Evolutionary conservation across 2,888 invertebrate genomes (phyloP).

Genomic region (Bruchidius siliquastri): DNA sequence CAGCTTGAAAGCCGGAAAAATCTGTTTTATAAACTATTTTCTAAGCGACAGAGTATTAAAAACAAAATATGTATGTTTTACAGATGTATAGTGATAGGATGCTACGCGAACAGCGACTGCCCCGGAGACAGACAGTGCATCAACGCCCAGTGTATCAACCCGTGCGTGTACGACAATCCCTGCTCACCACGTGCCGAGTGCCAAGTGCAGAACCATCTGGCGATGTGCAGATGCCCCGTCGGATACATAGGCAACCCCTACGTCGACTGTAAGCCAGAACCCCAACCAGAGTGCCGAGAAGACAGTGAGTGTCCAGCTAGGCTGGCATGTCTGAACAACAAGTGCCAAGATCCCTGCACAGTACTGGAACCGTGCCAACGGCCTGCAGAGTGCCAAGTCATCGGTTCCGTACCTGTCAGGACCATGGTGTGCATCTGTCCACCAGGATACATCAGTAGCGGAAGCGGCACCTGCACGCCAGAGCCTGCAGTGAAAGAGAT

Average conservation of each 20-base stretch:
- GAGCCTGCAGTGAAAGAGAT: constrained; percentile 57
- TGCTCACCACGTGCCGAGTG: constrained; percentile 79
- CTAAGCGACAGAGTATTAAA: too few species aligned
- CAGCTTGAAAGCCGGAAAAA: too few species aligned
- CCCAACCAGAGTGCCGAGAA: constrained; percentile 69
- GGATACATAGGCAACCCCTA: constrained; percentile 78
- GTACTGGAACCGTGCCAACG: constrained; percentile 72
- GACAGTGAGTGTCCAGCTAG: constrained; percentile 79
- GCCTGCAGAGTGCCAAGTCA: constrained; percentile 77
- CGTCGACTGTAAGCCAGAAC: constrained; percentile 70
- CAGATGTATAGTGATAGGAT: constrained; percentile 73
- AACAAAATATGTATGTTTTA: not conserved
- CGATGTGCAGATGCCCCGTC: constrained; percentile 78
- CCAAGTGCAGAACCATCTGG: constrained; percentile 73
- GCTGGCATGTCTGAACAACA: constrained; percentile 74
- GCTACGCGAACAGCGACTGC: constrained; percentile 82
- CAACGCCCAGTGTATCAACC: constrained; percentile 80
- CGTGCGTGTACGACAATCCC: constrained; percentile 71
- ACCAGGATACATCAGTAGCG: constrained; percentile 80
- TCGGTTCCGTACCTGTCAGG: constrained; percentile 75
- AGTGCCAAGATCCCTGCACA: constrained; percentile 79
- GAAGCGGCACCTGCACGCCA: constrained; percentile 74
- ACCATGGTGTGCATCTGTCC: constrained; percentile 89
- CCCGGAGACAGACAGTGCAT: constrained; percentile 79
- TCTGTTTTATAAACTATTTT: too few species aligned